Evolutionary conservation across 2,888 invertebrate species (phyloP), one percentile per base, ranked within the genome.

Genomic region (Aspidiotus destructor): DNA sequence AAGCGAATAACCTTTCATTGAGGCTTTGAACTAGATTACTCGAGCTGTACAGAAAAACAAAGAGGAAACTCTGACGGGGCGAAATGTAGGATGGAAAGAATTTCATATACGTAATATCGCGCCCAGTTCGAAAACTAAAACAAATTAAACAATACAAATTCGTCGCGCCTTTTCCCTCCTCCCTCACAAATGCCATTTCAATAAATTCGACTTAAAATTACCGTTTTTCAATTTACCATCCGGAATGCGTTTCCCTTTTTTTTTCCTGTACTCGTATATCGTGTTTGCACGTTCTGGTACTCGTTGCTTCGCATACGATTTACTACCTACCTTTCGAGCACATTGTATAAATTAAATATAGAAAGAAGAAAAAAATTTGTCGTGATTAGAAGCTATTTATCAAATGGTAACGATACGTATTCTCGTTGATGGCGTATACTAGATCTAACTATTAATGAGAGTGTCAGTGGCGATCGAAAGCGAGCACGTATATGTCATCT

Each of bases 1-100:
- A 53, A 54, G 63, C 63, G 52, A 63, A 63, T 63, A 63, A 63
- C 63, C 63, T 63, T 16, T 48, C 48, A 48, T 48, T 57, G 57
- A n/a, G 53, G 41, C 52, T 63, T 63, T 63, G 28, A 63, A 63
- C 40, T 53, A 63, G 63, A 63, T 63, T 63, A 63, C 15, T 15
- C 16, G 42, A n/a, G 62, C 48, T 48, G 2, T 28, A 28, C 28
- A 28, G 2, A 28, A 28, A 28, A 28, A 28, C 28, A 48, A 48
- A 11, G n/a, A 48, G n/a, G 10, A n/a, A 48, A 48, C 48, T 48
- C 48, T 11, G n/a, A 48, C 10, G 10, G 48, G 48, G 48, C 10
- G n/a, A 48, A 13, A 48, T 48, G 6, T 48, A n/a, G 48, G n/a
- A n/a, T 11, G 48, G n/a, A 48, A 48, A 48, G n/a, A 48, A n/a